A percentile compares a stretch with the other conserved stretches of the same genome.
phyloP scores from a whole-genome alignment of 2,797 vertebrate species.

The Nothura maculosa region DNA sequence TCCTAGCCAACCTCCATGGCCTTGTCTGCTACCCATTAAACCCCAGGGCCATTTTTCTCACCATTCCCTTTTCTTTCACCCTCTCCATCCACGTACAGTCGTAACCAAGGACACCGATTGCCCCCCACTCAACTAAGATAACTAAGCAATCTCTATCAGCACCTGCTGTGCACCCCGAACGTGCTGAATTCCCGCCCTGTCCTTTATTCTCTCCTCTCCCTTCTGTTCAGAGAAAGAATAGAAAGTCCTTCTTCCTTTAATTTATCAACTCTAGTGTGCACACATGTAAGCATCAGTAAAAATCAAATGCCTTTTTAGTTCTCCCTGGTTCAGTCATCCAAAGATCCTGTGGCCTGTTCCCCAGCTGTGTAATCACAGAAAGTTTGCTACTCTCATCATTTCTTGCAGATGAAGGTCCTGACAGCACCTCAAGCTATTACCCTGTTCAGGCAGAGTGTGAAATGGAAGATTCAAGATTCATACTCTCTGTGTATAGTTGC shows the following conservation, averaged over 20 bases:
- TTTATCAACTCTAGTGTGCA: background rate
- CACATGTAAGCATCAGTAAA: constrained; percentile 1
- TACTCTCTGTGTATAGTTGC: constrained; percentile 19
- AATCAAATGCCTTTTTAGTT: constrained; percentile 39
- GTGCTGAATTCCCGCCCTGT: background rate
- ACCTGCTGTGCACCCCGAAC: no score
- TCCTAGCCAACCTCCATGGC: accelerated
- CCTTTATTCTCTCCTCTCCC: background rate
- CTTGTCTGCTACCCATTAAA: background rate
- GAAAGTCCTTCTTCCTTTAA: background rate
- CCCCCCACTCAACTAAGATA: background rate
- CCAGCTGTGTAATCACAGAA: constrained; percentile 57
- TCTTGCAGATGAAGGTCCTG: constrained; percentile 63
- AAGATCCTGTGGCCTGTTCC: constrained; percentile 42
- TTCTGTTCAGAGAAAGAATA: background rate
- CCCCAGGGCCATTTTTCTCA: accelerated
- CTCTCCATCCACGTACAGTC: background rate
- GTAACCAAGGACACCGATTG: accelerated
- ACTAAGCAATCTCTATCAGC: background rate
- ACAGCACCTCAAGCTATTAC: constrained; percentile 65
- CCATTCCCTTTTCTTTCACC: background rate
- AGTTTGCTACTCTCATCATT: constrained; percentile 57
- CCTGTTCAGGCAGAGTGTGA: constrained; percentile 57
- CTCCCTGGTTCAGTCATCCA: constrained; percentile 10
- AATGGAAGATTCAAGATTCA: constrained; percentile 68